These are phyloP conservation scores for Dione juno DNA, from an alignment of 2,888 invertebrate genomes.

Conservation along the genomic window DNA sequence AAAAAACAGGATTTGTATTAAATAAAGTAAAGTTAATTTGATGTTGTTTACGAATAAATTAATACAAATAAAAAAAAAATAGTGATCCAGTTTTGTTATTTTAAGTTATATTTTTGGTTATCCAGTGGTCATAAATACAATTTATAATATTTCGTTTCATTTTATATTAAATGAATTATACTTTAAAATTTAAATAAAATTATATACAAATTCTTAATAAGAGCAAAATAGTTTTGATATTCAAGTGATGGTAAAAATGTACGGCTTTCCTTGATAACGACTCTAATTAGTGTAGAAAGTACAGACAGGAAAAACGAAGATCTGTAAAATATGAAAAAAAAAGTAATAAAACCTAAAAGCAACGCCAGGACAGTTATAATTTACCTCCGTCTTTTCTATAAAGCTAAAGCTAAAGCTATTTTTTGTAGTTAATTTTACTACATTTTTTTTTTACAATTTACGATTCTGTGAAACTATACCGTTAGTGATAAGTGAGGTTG, in stretches of 20 bases:
- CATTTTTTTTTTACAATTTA: background rate
- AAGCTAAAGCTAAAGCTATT: background rate
- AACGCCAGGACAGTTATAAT: constrained; percentile 1
- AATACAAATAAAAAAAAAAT: too few relatives aligned
- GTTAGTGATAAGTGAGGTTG: background rate
- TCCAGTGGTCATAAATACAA: too few relatives aligned
- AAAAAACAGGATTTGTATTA: too few relatives aligned
- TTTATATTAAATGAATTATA: too few relatives aligned
- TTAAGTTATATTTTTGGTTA: too few relatives aligned
- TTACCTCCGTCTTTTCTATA: constrained; percentile 4
- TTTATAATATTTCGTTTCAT: too few relatives aligned
- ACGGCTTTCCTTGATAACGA: background rate
- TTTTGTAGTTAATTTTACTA: background rate
- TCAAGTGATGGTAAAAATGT: background rate
- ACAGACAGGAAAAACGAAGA: constrained; percentile 17
- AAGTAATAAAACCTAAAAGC: background rate
- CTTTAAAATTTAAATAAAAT: background rate
- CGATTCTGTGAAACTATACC: too few relatives aligned
- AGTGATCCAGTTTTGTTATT: too few relatives aligned
- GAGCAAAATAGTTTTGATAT: background rate
- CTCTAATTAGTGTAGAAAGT: constrained; percentile 17
- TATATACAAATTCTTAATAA: background rate
- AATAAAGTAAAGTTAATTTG: too few relatives aligned
- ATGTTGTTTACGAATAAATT: too few relatives aligned
- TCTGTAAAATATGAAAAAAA: constrained; percentile 15